Base-by-base conservation (phyloP, 1,140 invertebrate genomes). In the Agrilus planipennis region DNA sequence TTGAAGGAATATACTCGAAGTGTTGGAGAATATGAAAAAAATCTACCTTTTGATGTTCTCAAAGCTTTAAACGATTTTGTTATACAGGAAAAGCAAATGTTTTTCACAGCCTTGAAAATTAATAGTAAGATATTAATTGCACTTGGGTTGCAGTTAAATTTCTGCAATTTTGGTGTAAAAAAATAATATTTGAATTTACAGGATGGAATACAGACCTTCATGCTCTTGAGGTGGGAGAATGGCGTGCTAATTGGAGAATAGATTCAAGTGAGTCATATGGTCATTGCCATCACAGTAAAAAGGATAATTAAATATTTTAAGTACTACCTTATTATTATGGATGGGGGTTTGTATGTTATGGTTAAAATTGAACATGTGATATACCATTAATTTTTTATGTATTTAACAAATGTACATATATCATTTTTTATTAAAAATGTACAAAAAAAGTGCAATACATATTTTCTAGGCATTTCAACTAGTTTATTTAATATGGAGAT, bases 161-260 rank as follows among this genome's bases (percentile, higher is more conserved):
- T 35, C 21, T 19, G 21, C 18, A 32, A n/a, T 41, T 23, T 17
- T 12, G 45, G 21, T 35, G 32, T 17, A 21, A 11, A 9, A 22
- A 5, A 34, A 45, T 35, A 41, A 19, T 36, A 22, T 40, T 38
- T 6, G 34, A 23, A 41, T 44, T 65, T 64, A 22, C 42, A 75
- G 73, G 63, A 21, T 75, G 73, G 73, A 51, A 56, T 19, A 62
- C 60, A 15, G 56, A 58, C 44, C 56, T 55, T 5, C 71, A 75
- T 57, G 53, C 70, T 21, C 46, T 76, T 18, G 47, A 62, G 34
- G 53, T 72, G 2, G 69, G 68, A 31, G 61, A 70, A 46, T 73
- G 65, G 61, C 57, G 62, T 43, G 32, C 15, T 9, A 14, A 17
- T 4, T 34, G 32, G 32, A 34, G n/a, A n/a, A n/a, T n/a, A n/a